Evolutionary conservation across 2,888 invertebrate species (phyloP), one percentile per base, ranked within the genome.

Genomic region (Eristalis pertinax): DNA sequence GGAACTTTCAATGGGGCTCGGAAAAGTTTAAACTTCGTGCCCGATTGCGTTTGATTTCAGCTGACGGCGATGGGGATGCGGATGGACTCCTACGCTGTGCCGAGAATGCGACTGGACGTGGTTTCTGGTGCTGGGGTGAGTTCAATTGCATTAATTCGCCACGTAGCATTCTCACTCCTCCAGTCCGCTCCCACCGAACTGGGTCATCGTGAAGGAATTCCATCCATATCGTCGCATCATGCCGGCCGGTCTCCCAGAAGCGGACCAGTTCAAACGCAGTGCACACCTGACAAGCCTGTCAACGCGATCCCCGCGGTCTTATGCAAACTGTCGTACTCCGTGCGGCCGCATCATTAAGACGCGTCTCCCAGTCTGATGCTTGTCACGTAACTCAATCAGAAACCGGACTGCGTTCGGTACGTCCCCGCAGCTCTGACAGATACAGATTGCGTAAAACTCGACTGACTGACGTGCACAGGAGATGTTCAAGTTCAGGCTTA

Each of bases 401-500:
- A 50, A 50, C 50, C 50, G 50, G 50, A 50, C 50, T 8, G 50
- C 50, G 50, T 19, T 50, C 50, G 50, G 19, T 50, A 8, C 50
- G 19, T 50, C 50, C 19, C 50, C 4, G 43, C 43, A n/a, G 1
- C 43, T n/a, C 5, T 43, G 50, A 19, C 19, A 19, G 43, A 50
- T 50, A 4, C 43, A 50, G 50, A 50, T 50, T 50, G 50, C 50
- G 50, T 50, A 50, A 50, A 50, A 19, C 50, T 50, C 50, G 8
- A 50, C 19, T 50, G 50, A 50, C 50, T 8, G 50, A 4, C 60
- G 60, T 1, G 24, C 13, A n/a, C n/a, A 24, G 26, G 26, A 60
- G 60, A 60, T 60, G 60, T 4, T 60, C 60, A 60, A 60, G 60
- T 60, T 60, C 60, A 60, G 24, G 60, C 13, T 60, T 60, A 60